phyloP scores from a whole-genome alignment of 2,797 vertebrate species.

The Percopsis omiscomaycus region DNA sequence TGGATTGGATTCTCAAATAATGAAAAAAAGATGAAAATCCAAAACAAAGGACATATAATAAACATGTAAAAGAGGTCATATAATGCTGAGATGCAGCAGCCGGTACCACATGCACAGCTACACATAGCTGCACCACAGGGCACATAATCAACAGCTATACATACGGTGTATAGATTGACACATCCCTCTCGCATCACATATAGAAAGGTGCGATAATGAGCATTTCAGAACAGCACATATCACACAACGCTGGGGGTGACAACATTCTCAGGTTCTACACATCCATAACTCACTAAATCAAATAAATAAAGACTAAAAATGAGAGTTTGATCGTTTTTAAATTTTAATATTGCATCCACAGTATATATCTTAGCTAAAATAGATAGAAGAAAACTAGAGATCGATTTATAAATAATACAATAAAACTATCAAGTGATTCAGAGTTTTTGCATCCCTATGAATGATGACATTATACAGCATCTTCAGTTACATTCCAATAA shows the following conservation, averaged over 20 bases:
- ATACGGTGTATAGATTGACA: slow-evolving; percentile 19
- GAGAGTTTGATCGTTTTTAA: no score
- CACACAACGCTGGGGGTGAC: slow-evolving; percentile 23
- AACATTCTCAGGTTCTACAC: slow-evolving; percentile 10
- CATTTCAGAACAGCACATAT: slow-evolving; percentile 15
- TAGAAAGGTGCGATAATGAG: slow-evolving; percentile 43
- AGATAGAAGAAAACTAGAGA: no score
- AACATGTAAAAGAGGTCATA: no score
- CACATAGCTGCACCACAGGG: neutral
- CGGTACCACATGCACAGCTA: neutral
- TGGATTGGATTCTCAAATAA: no score
- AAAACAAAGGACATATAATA: no score
- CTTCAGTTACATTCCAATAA: neutral
- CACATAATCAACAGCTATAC: neutral
- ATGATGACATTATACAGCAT: neutral
- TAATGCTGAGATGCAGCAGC: neutral
- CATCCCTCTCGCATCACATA: slow-evolving; percentile 45
- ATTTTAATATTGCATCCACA: no score
- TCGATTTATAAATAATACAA: no score
- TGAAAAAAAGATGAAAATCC: no score
- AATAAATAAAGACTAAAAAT: no score
- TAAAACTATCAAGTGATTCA: neutral
- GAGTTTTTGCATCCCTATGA: neutral
- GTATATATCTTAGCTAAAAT: neutral
- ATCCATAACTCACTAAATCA: neutral